Evolutionary conservation across 2,888 invertebrate species (phyloP).

Genomic region (Amiota communis): DNA sequence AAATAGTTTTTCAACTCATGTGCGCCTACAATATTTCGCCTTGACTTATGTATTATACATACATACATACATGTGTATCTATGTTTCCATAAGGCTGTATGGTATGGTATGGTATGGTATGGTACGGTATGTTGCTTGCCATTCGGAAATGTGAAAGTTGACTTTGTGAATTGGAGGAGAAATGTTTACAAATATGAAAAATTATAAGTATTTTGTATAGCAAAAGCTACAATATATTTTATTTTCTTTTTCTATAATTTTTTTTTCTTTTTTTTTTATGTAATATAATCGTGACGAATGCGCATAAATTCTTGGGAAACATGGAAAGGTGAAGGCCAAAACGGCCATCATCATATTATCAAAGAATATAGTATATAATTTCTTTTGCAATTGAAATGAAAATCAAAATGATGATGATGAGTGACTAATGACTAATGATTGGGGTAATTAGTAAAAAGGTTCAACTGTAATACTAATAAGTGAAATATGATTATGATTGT

Average conservation of each 20-base stretch:
- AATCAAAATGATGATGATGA: too few relatives aligned
- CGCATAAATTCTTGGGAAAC: slow-evolving; percentile 8
- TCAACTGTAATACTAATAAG: too few relatives aligned
- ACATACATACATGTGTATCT: too few relatives aligned
- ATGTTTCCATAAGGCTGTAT: background rate
- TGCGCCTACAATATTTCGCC: background rate
- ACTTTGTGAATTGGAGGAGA: background rate
- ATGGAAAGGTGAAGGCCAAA: slow-evolving; percentile 8
- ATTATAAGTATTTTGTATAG: background rate
- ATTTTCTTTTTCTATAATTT: too few relatives aligned
- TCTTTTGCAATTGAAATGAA: too few relatives aligned
- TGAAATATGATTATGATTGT: too few relatives aligned
- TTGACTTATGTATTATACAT: slow-evolving; percentile 9
- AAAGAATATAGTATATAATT: too few relatives aligned
- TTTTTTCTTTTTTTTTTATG: slow-evolving; percentile 33
- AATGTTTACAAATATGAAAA: slow-evolving; percentile 4
- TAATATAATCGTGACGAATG: background rate
- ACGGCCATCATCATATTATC: too few relatives aligned
- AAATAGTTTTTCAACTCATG: background rate
- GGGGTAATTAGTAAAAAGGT: too few relatives aligned
- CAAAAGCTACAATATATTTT: too few relatives aligned
- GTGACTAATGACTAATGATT: too few relatives aligned
- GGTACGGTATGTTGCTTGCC: background rate
- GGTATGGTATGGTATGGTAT: too few relatives aligned
- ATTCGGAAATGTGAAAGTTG: slow-evolving; percentile 26